Evolutionary conservation across 1,140 invertebrate species (phyloP).

Genomic region (Atopsyche davidsoni): DNA sequence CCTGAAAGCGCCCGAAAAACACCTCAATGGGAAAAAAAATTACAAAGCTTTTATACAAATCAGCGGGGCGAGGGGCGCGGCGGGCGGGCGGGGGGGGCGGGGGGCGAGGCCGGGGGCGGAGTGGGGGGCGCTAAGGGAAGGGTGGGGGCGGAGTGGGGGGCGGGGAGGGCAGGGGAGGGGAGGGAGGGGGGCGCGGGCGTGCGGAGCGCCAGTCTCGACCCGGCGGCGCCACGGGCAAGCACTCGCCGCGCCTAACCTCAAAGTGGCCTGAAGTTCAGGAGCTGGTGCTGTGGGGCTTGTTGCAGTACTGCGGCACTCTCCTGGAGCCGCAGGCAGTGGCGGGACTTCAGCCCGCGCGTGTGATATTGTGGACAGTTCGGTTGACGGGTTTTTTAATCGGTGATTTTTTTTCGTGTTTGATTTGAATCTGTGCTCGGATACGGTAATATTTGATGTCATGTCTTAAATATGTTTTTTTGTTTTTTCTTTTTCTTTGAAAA

Average conservation of each 20-base stretch:
- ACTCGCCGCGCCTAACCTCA: slow-evolving; percentile 1
- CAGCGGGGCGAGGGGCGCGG: slow-evolving; percentile 13
- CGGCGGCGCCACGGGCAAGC: slow-evolving; percentile 13
- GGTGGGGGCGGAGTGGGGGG: slow-evolving; percentile 2
- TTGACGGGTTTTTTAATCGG: too few relatives aligned
- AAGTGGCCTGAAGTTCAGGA: too few relatives aligned
- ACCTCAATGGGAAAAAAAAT: slow-evolving; percentile 27
- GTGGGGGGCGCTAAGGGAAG: slow-evolving; percentile 7
- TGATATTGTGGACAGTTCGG: too few relatives aligned
- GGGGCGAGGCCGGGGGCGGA: not conserved
- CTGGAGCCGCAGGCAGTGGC: too few relatives aligned
- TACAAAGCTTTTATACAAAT: slow-evolving; percentile 25
- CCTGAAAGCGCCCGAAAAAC: slow-evolving; percentile 14
- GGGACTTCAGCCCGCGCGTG: too few relatives aligned
- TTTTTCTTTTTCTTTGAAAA: too few relatives aligned
- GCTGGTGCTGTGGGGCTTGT: too few relatives aligned
- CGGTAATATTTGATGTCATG: too few relatives aligned
- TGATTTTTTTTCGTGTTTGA: too few relatives aligned
- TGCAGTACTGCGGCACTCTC: too few relatives aligned
- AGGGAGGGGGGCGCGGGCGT: not conserved
- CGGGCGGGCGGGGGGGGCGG: slow-evolving; percentile 3
- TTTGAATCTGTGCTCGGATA: too few relatives aligned
- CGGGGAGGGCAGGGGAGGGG: not conserved
- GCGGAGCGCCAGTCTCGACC: slow-evolving; percentile 15
- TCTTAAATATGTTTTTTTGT: too few relatives aligned